These are phyloP conservation scores for Pedicia rivosa DNA, from an alignment of 2,888 invertebrate genomes.

Conservation along the genomic window DNA sequence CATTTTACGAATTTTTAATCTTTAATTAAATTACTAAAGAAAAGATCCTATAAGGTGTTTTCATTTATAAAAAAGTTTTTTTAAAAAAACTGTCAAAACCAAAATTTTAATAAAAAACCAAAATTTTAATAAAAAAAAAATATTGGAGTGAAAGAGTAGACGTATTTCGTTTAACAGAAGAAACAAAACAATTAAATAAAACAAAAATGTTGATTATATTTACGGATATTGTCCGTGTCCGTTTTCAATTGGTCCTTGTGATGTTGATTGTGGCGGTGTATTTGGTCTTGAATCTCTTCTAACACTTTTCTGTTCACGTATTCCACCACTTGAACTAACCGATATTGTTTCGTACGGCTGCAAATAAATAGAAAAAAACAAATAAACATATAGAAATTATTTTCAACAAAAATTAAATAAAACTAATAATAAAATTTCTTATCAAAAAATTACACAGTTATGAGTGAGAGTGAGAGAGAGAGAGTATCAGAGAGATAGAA, in stretches of 20 bases:
- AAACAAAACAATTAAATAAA: background rate
- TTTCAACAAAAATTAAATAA: background rate
- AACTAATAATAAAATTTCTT: background rate
- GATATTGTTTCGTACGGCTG: constrained; percentile 42
- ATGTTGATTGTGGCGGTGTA: constrained; percentile 21
- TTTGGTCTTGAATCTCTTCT: constrained; percentile 33
- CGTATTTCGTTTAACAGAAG: background rate
- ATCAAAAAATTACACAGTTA: no score
- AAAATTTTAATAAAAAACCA: no score
- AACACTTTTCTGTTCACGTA: constrained; percentile 33
- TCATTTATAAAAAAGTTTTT: no score
- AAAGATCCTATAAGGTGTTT: no score
- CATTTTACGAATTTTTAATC: no score
- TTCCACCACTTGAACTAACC: constrained; percentile 18
- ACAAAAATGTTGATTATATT: no score
- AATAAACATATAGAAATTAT: background rate
- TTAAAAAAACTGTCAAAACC: no score
- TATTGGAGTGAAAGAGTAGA: no score
- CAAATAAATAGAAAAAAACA: constrained; percentile 25
- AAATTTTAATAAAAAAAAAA: no score
- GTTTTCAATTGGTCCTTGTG: constrained; percentile 26
- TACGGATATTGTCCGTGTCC: constrained; percentile 31
- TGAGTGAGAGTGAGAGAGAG: no score
- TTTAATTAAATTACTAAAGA: no score
- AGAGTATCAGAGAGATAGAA: no score